phyloP scores from a whole-genome alignment of 2,888 invertebrate species.

The Platycheirus albimanus region DNA sequence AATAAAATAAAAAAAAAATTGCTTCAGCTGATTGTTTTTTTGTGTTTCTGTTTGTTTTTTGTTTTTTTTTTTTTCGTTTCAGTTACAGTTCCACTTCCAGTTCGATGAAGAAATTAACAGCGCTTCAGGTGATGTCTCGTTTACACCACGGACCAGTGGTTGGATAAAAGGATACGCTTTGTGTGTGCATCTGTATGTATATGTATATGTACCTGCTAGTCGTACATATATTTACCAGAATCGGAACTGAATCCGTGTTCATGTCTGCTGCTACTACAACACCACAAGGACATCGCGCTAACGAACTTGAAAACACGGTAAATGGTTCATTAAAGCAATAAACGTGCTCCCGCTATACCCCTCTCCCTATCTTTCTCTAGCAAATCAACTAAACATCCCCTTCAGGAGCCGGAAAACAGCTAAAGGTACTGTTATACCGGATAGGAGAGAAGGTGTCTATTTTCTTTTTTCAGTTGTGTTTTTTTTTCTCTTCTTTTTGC shows the following conservation, averaged over 20 bases:
- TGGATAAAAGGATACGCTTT: slow-evolving; percentile 57
- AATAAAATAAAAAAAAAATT: not conserved
- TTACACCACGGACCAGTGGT: slow-evolving; percentile 69
- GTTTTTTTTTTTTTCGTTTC: slow-evolving; percentile 15
- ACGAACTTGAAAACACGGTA: slow-evolving; percentile 72
- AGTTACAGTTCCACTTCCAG: slow-evolving; percentile 58
- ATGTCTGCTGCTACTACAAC: slow-evolving; percentile 37
- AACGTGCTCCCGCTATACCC: slow-evolving; percentile 48
- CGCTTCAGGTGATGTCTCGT: slow-evolving; percentile 72
- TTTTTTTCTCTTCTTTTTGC: too few species aligned
- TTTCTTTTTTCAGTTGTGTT: too few species aligned
- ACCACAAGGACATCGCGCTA: slow-evolving; percentile 71
- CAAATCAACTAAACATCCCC: slow-evolving; percentile 39
- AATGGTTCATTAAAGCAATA: slow-evolving; percentile 73
- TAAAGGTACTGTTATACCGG: not conserved
- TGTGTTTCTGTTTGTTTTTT: not conserved
- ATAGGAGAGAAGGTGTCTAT: slow-evolving; percentile 1
- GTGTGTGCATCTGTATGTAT: slow-evolving; percentile 17
- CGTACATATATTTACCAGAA: slow-evolving; percentile 37
- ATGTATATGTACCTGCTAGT: too few species aligned
- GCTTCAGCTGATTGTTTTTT: slow-evolving; percentile 40
- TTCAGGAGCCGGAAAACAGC: slow-evolving; percentile 11
- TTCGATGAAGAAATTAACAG: slow-evolving; percentile 72
- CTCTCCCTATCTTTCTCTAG: not conserved
- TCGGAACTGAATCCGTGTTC: slow-evolving; percentile 54